Percentiles rank a stretch among this genome's conserved stretches.
These are phyloP conservation scores for Coranthus polyacanthus DNA, from an alignment of 2,797 vertebrate species.

Conservation along the genomic window DNA sequence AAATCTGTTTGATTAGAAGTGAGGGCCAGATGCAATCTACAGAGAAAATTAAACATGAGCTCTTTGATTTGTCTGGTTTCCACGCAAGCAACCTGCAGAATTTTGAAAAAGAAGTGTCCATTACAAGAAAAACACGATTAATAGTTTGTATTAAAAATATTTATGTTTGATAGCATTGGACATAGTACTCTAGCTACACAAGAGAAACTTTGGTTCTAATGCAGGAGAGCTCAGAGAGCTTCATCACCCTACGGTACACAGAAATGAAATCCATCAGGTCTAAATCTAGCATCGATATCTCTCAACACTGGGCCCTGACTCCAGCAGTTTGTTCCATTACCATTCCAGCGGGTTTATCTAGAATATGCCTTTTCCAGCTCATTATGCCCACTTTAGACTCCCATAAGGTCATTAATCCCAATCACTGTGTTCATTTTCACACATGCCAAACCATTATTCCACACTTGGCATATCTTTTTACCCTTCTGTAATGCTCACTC, in stretches of 20 bases:
- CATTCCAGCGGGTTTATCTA: slow-evolving; percentile 74
- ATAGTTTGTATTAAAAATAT: background rate
- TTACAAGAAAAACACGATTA: background rate
- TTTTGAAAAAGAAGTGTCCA: too few relatives aligned
- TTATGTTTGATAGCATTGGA: slow-evolving; percentile 23
- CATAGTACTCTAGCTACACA: slow-evolving; percentile 1
- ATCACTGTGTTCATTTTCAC: slow-evolving; percentile 82
- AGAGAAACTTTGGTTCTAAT: slow-evolving; percentile 32
- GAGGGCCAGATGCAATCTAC: too few relatives aligned
- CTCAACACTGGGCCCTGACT: slow-evolving; percentile 54
- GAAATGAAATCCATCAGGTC: slow-evolving; percentile 71
- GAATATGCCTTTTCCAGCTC: slow-evolving; percentile 83
- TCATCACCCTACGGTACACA: slow-evolving; percentile 51
- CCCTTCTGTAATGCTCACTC: slow-evolving; percentile 54
- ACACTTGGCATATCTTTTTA: slow-evolving; percentile 77
- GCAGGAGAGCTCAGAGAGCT: slow-evolving; percentile 36
- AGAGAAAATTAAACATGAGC: too few relatives aligned
- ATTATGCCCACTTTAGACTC: slow-evolving; percentile 81
- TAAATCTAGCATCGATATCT: slow-evolving; percentile 68
- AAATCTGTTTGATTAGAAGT: too few relatives aligned
- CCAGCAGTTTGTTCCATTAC: slow-evolving; percentile 80
- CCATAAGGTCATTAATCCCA: slow-evolving; percentile 84
- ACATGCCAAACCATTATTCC: slow-evolving; percentile 81
- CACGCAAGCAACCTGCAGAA: too few relatives aligned
- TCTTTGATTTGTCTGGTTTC: too few relatives aligned